Conservation (phyloP, 2,797 vertebrate species). For the Neosalanx taihuensis region DNA sequence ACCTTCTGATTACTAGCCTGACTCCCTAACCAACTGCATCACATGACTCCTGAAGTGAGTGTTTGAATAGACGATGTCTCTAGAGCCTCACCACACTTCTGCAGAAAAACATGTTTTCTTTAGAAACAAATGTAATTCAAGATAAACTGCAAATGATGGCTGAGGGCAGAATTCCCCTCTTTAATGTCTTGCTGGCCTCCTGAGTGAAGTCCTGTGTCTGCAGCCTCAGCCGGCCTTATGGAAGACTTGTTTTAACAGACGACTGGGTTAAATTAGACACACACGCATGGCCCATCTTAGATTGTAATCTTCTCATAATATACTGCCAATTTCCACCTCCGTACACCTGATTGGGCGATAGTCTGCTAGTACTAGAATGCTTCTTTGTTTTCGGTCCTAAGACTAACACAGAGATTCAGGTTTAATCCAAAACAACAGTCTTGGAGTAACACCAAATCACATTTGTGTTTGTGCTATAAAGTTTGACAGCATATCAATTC, state of each 20-base stretch:
- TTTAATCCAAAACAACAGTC: background rate
- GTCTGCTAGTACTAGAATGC: background rate
- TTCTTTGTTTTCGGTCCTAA: background rate
- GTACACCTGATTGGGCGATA: slow-evolving; percentile 40
- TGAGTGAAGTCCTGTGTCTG: slow-evolving; percentile 44
- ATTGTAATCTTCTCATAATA: slow-evolving; percentile 67
- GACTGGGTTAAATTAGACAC: slow-evolving; percentile 54
- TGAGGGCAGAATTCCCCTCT: slow-evolving; percentile 33
- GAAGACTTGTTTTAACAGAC: slow-evolving; percentile 50
- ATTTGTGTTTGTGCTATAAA: background rate
- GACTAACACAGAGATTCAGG: background rate
- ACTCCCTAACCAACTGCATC: no score
- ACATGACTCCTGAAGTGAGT: background rate
- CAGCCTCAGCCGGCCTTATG: slow-evolving; percentile 48
- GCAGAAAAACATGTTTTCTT: slow-evolving; percentile 19
- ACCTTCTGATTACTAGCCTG: no score
- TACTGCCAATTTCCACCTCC: slow-evolving; percentile 54
- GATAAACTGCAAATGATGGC: slow-evolving; percentile 15
- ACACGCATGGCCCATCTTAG: slow-evolving; percentile 48
- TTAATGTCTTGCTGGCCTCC: slow-evolving; percentile 43
- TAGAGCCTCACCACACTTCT: background rate
- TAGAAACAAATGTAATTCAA: slow-evolving; percentile 41
- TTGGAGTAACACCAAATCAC: background rate
- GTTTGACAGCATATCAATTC: background rate
- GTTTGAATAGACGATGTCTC: background rate